These are phyloP conservation scores for Oscheius sp. DNA, from an alignment of 1,140 invertebrate species.

Conservation along the genomic window DNA sequence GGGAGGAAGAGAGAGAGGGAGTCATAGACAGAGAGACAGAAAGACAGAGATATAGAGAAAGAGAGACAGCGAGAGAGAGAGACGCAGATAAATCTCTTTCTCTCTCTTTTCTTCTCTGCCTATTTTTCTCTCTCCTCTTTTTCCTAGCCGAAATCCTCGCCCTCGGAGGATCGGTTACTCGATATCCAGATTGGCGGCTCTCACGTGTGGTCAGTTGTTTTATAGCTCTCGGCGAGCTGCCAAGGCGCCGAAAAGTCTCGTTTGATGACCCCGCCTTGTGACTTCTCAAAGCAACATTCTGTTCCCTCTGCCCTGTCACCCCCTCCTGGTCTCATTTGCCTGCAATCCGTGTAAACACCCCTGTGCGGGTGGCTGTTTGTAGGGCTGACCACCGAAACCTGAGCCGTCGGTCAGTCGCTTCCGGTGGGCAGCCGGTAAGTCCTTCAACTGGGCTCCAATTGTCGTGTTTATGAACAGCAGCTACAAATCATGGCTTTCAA, in stretches of 20 bases:
- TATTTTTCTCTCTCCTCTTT: background rate
- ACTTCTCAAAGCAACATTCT: background rate
- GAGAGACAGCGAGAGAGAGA: background rate
- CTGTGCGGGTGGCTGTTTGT: background rate
- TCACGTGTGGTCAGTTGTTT: background rate
- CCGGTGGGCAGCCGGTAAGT: background rate
- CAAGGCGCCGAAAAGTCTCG: background rate
- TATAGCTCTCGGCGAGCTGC: slow-evolving; percentile 8
- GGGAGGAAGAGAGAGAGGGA: background rate
- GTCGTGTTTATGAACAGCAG: too few relatives aligned
- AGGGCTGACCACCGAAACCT: background rate
- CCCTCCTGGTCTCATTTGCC: background rate
- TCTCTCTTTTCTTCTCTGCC: background rate
- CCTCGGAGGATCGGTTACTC: too few relatives aligned
- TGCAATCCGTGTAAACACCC: background rate
- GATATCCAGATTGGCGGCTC: background rate
- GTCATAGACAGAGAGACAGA: background rate
- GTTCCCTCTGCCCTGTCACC: background rate
- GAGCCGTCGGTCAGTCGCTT: background rate
- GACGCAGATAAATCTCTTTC: background rate
- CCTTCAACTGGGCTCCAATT: too few relatives aligned
- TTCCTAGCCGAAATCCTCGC: background rate
- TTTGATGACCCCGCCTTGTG: slow-evolving; percentile 1
- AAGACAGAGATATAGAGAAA: background rate
- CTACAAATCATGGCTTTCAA: too few relatives aligned